Conservation (phyloP, 2,888 invertebrate species). For the Eupeodes luniger region DNA sequence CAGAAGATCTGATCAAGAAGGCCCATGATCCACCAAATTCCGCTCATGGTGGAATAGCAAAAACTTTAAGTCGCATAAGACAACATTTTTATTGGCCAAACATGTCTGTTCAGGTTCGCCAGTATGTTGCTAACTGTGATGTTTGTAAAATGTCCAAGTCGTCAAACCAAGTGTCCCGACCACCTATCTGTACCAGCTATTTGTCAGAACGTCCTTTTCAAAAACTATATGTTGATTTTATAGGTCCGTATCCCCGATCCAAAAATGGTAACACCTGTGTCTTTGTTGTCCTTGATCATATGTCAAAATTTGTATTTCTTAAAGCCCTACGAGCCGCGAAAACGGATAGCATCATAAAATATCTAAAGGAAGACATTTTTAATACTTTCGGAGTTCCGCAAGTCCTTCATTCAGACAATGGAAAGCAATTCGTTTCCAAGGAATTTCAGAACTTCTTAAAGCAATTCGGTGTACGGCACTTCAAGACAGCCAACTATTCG, state of each 20-base stretch:
- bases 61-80: not conserved
- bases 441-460: too few species aligned
- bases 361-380: not conserved
- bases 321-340: not conserved
- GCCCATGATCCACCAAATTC: conserved; percentile 1
- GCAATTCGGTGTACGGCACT: too few species aligned
- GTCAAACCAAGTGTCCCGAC: not conserved
- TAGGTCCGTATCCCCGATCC: not conserved
- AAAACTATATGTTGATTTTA: not conserved
- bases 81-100: not conserved
- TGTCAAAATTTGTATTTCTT: conserved; percentile 11
- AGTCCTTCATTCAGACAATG: too few species aligned
- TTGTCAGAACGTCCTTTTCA: not conserved
- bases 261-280: conserved; percentile 5
- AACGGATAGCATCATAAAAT: not conserved
- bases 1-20: not conserved
- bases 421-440: too few species aligned
- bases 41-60: not conserved
- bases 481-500: too few species aligned
- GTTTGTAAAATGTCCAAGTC: not conserved
- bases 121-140: not conserved
- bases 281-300: conserved; percentile 9
- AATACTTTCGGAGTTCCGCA: too few species aligned
- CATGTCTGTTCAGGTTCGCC: not conserved
- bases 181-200: not conserved